Base-by-base conservation (phyloP, 2,113 vertebrate genomes). In the Elephas maximus region DNA sequence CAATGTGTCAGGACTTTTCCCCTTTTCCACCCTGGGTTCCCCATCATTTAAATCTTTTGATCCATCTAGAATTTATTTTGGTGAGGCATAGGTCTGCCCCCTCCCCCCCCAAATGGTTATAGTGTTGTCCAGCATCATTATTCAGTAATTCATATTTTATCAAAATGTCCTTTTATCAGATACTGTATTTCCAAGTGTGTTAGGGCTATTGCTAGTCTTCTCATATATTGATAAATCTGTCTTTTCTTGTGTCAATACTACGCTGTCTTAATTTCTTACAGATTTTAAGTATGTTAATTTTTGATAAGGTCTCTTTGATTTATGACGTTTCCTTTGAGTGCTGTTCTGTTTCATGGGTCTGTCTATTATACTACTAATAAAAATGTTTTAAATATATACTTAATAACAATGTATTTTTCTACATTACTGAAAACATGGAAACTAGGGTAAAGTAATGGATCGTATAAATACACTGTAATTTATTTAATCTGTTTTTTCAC, bases 281-380 rank as follows among this genome's bases (percentile, higher is more conserved):
- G 73, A 48, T 83, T 91, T 87, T 83, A 83, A 79, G 4, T 93
- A 41, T 63, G 44, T 67, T 92, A 63, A 82, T 69, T 62, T 96
- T 88, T 92, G 4, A 88, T 81, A 71, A 21, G 18, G 20, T 91
- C 37, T 57, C 30, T 97, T 84, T 93, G 21, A 92, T 90, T 90
- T 90, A 5, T 90, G 11, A 33, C 79, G 10, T 78, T 92, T 76
- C 8, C 8, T 80, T 77, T 77, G n/a, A 5, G 17, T 95, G 60
- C 12, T 45, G 5, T 78, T 93, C 18, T 93, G 14, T 93, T 69
- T 93, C 74, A 15, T 77, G 33, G 4, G 12, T 93, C 44, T 76
- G 7, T 81, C 24, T 83, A 9, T 80, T 94, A 76, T 24, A 26
- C 45, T 53, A 81, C 14, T 48, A 78, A 60, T 94, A 90, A 83